A percentile compares a stretch with the other conserved stretches of the same genome.
phyloP scores from a whole-genome alignment of 2,888 invertebrate genomes.

The Deilephila porcellus region DNA sequence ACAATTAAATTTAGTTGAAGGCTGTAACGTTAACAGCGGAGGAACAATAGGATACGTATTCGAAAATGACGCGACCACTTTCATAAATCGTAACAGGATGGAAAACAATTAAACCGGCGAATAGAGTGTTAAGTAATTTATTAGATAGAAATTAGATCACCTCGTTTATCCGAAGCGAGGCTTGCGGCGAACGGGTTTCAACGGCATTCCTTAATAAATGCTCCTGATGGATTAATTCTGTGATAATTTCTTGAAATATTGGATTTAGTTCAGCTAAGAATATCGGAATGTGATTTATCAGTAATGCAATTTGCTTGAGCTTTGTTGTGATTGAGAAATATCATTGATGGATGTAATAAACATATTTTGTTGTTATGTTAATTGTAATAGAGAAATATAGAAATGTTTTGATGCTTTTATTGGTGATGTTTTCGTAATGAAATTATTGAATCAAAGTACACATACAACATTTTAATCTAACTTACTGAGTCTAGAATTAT shows the following conservation, averaged over 20 bases:
- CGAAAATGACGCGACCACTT: conserved; percentile 49
- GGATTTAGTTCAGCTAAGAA: neutral
- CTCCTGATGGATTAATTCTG: conserved; percentile 20
- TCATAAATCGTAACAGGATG: conserved; percentile 64
- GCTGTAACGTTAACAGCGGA: neutral
- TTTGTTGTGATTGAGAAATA: too few species aligned
- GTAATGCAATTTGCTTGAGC: neutral
- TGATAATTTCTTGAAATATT: neutral
- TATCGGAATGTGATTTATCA: neutral
- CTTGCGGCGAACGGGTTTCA: conserved; percentile 27
- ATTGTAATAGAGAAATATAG: neutral
- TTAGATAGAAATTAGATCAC: conserved; percentile 67
- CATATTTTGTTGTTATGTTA: neutral
- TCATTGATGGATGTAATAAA: neutral
- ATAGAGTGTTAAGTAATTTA: conserved; percentile 70
- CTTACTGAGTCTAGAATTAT: too few species aligned
- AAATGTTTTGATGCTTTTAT: neutral
- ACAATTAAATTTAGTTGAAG: conserved; percentile 13
- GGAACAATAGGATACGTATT: neutral
- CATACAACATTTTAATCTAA: too few species aligned
- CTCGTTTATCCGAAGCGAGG: conserved; percentile 56
- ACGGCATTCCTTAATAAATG: conserved; percentile 17
- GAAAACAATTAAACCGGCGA: conserved; percentile 56
- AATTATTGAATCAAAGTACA: neutral
- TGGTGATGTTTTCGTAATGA: neutral